phyloP scores from a whole-genome alignment of 2,888 invertebrate genomes.

The Papilio elwesi region DNA sequence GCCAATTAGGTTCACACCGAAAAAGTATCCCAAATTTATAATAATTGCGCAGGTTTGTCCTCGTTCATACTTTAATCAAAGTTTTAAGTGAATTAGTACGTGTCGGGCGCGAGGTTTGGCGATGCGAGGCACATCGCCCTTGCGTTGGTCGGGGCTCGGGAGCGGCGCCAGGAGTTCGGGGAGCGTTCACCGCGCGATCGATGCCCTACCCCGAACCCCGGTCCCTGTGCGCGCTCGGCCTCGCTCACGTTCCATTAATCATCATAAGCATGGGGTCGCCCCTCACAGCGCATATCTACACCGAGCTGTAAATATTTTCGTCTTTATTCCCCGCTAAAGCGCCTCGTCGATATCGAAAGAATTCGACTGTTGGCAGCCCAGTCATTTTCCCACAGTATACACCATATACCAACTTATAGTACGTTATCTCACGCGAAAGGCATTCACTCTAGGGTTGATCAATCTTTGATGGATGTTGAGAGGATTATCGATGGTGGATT shows the following conservation, averaged over 20 bases:
- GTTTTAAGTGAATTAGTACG: conserved; percentile 31
- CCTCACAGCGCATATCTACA: conserved; percentile 56
- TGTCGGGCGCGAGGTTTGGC: conserved; percentile 19
- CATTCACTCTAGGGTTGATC: conserved; percentile 45
- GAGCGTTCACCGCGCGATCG: conserved; percentile 81
- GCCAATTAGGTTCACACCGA: neutral
- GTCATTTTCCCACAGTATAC: conserved; percentile 60
- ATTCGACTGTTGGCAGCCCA: neutral
- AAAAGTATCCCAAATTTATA: conserved; percentile 9
- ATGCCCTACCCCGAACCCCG: conserved; percentile 64
- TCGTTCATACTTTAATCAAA: conserved; percentile 22
- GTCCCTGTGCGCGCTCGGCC: conserved; percentile 51
- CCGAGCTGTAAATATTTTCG: conserved; percentile 41
- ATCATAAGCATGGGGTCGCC: conserved; percentile 59
- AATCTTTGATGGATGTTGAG: neutral
- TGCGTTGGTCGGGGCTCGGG: conserved; percentile 54
- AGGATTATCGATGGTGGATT: neutral
- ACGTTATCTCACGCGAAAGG: conserved; percentile 62
- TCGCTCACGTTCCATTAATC: conserved; percentile 38
- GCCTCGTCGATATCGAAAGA: conserved; percentile 26
- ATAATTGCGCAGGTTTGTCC: conserved; percentile 13
- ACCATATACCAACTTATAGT: conserved; percentile 61
- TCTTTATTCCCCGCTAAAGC: conserved; percentile 44
- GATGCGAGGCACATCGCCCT: conserved; percentile 39
- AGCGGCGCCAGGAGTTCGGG: conserved; percentile 71